Conservation (phyloP, 2,797 vertebrate genomes). For the Poeciliopsis infans region DNA sequence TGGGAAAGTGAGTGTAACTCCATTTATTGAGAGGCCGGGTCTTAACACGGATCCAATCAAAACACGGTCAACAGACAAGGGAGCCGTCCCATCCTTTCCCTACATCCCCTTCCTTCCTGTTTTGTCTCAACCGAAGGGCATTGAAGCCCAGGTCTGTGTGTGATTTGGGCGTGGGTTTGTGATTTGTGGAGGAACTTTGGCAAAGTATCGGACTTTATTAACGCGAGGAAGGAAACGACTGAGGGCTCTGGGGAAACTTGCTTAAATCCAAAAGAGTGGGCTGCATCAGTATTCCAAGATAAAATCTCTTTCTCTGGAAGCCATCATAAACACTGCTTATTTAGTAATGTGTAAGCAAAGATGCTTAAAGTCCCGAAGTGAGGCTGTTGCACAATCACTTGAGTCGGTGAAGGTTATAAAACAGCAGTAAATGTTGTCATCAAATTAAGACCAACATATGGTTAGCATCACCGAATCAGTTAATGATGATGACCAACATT, state of each 20-base stretch:
- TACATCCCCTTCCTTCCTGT: constrained; percentile 56
- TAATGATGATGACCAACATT: too few relatives aligned
- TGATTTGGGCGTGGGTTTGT: constrained; percentile 26
- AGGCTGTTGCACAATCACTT: constrained; percentile 33
- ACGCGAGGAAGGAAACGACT: constrained; percentile 65
- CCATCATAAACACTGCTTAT: constrained; percentile 41
- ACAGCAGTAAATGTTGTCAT: constrained; percentile 25
- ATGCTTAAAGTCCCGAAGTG: constrained; percentile 44
- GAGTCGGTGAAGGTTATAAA: constrained; percentile 44
- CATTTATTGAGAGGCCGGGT: constrained; percentile 19
- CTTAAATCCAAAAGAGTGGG: constrained; percentile 63
- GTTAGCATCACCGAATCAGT: not conserved
- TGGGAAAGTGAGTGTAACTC: constrained; percentile 18
- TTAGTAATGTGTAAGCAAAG: constrained; percentile 40
- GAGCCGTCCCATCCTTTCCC: constrained; percentile 46
- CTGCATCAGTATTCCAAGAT: constrained; percentile 52
- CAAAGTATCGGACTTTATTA: constrained; percentile 62
- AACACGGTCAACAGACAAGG: constrained; percentile 52
- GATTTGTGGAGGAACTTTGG: constrained; percentile 59
- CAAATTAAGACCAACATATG: not conserved
- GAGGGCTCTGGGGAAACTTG: constrained; percentile 54
- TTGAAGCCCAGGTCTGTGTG: constrained; percentile 31
- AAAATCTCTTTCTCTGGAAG: constrained; percentile 60
- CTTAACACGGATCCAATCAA: constrained; percentile 46
- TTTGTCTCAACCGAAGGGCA: constrained; percentile 50